Evolutionary conservation across 2,113 vertebrate species (phyloP).

Genomic region (Ciconia stormi): DNA sequence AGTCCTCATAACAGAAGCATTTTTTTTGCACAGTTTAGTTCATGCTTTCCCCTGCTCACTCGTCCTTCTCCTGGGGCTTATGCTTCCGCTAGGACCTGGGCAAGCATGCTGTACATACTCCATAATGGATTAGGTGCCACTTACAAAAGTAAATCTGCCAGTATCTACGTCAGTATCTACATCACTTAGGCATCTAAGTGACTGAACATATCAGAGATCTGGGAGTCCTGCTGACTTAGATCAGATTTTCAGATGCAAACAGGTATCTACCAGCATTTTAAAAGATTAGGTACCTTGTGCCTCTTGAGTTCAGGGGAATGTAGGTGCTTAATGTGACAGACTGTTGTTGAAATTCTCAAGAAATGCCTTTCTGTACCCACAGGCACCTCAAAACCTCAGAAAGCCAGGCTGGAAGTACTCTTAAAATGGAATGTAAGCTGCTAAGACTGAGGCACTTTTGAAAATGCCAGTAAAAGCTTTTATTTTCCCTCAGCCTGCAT

Average conservation of each 20-base stretch:
- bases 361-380: not conserved
- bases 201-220: not conserved
- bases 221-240: not conserved
- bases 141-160: not conserved
- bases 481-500: not conserved
- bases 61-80: not conserved
- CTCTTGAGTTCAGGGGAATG: not conserved
- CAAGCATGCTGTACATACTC: not conserved
- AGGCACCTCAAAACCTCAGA: not conserved
- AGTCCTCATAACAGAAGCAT: not conserved
- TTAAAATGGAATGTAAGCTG: not conserved
- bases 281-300: not conserved
- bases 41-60: not conserved
- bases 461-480: not conserved
- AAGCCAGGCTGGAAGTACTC: not conserved
- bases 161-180: not conserved
- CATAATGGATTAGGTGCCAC: not conserved
- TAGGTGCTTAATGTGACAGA: not conserved
- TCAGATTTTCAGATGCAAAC: not conserved
- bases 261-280: not conserved
- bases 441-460: not conserved
- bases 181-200: not conserved
- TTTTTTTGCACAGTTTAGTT: not conserved
- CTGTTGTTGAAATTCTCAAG: not conserved
- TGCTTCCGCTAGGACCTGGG: not conserved